Evolutionary conservation across 2,113 vertebrate species (phyloP).

Genomic region (Crypturellus undulatus): DNA sequence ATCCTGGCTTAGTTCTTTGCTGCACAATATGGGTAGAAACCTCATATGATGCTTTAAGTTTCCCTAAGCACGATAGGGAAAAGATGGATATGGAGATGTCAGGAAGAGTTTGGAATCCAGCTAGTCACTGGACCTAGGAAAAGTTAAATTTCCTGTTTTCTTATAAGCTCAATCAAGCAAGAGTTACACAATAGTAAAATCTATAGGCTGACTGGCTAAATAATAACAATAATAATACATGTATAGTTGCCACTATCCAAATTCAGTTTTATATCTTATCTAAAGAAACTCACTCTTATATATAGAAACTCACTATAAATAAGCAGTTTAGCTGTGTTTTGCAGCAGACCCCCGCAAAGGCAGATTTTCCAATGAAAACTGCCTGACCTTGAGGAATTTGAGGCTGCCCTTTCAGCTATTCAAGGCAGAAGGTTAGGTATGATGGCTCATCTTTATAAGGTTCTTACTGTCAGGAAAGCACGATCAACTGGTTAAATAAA

Average conservation of each 20-base stretch:
- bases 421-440: neutral
- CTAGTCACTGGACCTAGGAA: neutral
- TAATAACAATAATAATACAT: neutral
- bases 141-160: neutral
- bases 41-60: neutral
- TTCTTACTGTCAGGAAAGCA: neutral
- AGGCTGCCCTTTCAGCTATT: neutral
- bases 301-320: neutral
- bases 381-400: neutral
- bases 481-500: neutral
- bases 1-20: neutral
- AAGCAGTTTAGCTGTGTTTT: neutral
- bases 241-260: neutral
- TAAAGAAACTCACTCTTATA: neutral
- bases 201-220: neutral
- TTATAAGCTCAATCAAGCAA: neutral
- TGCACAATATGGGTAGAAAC: neutral
- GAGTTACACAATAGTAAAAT: neutral
- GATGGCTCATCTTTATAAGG: neutral
- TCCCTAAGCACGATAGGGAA: too few relatives aligned
- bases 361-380: neutral
- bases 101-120: neutral
- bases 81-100: neutral
- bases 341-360: neutral
- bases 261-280: neutral